Base-by-base conservation (phyloP, 35 echinoderm and acorn worm genomes). In the Heliocidaris erythrogramma region DNA sequence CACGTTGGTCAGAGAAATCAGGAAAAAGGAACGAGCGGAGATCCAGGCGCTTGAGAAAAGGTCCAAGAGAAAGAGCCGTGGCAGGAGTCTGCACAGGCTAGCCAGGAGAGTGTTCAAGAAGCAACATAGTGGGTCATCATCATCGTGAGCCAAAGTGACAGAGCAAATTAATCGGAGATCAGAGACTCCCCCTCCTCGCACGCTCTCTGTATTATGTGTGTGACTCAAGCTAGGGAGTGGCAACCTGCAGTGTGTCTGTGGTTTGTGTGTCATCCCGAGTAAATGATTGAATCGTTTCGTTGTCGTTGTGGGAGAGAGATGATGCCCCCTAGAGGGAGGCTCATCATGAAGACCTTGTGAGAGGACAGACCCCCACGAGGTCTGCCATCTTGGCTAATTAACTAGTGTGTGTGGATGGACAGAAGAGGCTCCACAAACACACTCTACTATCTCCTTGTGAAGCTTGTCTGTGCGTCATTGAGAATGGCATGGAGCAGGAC, bases 1-100 rank as follows among this genome's bases (percentile, higher is more conserved):
- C 96, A 99, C 98, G 2, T 65, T 99, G 78, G 98, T 99, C 84
- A 27, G 98, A 61, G 98, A 99, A 85, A 99, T 99, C 48, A 96
- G 98, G 56, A 97, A 93, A 65, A 99, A 97, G 88, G 98, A 99
- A 31, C 96, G 96, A 85, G 95, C 94, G 2, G 97, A 97, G 94
- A 97, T 97, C 85, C 93, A 97, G 49, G 98, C 95, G 61, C 94
- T 95, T 9, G 97, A 99, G 88, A 99, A 97, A 94, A 85, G 96
- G 65, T 96, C 97, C 9, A 99, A 97, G 91, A 96, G 96, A 48
- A 99, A 96, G 94, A 95, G 97, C 90, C 94, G 93, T 50, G 96
- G 96, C 29, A 95, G 94, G 48, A 98, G 96, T 61, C 93, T 98
- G 32, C 96, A 98, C 49, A 95, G 87, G 30, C 91, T 98, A 32